Evolutionary conservation across 1,140 invertebrate genomes (phyloP).

Genomic region (Drosophila funebris): DNA sequence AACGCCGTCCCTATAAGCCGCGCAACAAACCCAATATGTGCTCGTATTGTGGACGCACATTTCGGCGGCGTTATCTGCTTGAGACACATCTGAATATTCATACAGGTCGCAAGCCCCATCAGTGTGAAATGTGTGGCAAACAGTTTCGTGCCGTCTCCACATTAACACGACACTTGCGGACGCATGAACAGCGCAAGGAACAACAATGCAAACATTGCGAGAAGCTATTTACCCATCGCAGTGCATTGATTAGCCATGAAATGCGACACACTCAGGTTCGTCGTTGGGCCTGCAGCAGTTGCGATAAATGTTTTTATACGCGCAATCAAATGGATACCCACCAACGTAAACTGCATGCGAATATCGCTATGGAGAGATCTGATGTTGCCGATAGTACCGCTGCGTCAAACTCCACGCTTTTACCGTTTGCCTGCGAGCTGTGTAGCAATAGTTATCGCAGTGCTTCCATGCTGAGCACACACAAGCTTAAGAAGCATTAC

Average conservation of each 20-base stretch:
- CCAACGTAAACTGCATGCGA: constrained; percentile 39
- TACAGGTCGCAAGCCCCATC: constrained; percentile 86
- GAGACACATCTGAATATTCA: constrained; percentile 86
- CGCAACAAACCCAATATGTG: constrained; percentile 41
- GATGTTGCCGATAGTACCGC: background rate
- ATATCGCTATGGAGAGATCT: background rate
- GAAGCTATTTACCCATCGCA: constrained; percentile 42
- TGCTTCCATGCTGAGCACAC: constrained; percentile 52
- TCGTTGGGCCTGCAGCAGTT: constrained; percentile 29
- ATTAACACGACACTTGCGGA: constrained; percentile 43
- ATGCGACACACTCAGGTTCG: constrained; percentile 48
- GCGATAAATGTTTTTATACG: constrained; percentile 49
- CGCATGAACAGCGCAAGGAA: constrained; percentile 30
- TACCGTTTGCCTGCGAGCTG: constrained; percentile 49
- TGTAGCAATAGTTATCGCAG: constrained; percentile 50
- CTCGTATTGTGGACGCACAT: constrained; percentile 48
- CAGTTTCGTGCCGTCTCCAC: constrained; percentile 70
- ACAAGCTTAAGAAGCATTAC: constrained; percentile 53
- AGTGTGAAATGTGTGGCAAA: constrained; percentile 86
- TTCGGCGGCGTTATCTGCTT: constrained; percentile 41
- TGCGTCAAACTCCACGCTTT: background rate
- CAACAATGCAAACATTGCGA: constrained; percentile 42
- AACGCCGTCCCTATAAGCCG: constrained; percentile 29
- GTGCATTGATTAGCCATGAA: constrained; percentile 49
- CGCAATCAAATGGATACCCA: constrained; percentile 58